Percentiles rank a stretch among this genome's conserved stretches.
Evolutionary conservation across 2,797 vertebrate genomes (phyloP).

Genomic region (Pipistrellus pipistrellus): DNA sequence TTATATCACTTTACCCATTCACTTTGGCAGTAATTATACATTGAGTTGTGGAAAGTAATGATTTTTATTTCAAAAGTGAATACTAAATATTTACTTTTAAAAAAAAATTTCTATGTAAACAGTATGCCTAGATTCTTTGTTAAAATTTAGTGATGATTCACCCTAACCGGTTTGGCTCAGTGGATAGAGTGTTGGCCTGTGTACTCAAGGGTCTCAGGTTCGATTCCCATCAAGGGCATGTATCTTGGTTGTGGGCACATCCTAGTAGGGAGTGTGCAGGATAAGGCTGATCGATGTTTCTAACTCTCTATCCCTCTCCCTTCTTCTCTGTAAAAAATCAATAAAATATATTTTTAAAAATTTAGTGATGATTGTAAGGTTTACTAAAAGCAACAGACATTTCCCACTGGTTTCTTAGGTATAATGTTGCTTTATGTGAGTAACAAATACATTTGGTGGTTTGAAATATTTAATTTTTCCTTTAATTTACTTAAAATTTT

Average conservation of each 20-base stretch:
- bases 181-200: too few relatives aligned
- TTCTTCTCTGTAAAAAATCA: too few relatives aligned
- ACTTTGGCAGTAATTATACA: conserved; percentile 52
- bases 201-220: too few relatives aligned
- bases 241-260: too few relatives aligned
- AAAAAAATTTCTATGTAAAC: neutral
- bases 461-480: conserved; percentile 51
- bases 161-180: too few relatives aligned
- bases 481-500: conserved; percentile 5
- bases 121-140: conserved; percentile 29
- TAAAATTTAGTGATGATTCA: conserved; percentile 38
- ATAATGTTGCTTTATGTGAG: conserved; percentile 17
- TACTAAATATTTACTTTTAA: conserved; percentile 42
- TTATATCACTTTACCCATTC: conserved; percentile 46
- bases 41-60: conserved; percentile 48
- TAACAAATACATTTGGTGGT: conserved; percentile 51
- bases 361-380: conserved; percentile 45
- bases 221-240: too few relatives aligned
- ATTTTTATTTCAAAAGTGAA: conserved; percentile 59
- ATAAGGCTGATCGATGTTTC: too few relatives aligned
- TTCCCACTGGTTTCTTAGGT: conserved; percentile 10
- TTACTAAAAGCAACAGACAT: conserved; percentile 47
- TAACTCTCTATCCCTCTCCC: too few relatives aligned
- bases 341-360: neutral
- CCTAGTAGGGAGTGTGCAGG: too few relatives aligned